Evolutionary conservation across 2,113 vertebrate genomes (phyloP).

Genomic region (Ancistrus triradiatus): DNA sequence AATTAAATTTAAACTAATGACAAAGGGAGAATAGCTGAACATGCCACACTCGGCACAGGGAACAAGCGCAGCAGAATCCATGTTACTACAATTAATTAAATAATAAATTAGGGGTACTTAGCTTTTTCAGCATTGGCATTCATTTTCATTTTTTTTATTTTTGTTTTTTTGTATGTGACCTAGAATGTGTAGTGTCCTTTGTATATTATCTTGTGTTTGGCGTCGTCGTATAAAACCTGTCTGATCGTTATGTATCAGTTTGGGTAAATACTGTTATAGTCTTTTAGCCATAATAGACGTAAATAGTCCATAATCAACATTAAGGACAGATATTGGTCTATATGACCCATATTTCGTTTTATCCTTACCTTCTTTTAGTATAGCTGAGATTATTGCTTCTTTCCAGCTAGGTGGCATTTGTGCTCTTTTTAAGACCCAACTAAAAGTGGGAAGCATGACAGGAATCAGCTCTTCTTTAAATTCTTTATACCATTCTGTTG

Average conservation of each 20-base stretch:
- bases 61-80: no score
- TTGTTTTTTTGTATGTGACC: no score
- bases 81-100: no score
- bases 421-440: background rate
- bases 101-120: no score
- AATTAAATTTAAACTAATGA: no score
- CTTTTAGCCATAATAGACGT: background rate
- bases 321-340: background rate
- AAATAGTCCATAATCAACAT: background rate
- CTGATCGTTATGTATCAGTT: background rate
- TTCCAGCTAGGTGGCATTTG: background rate
- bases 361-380: slow-evolving; percentile 1
- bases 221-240: background rate
- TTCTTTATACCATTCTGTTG: no score
- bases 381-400: background rate
- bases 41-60: no score
- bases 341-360: background rate
- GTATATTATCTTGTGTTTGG: background rate
- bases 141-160: background rate
- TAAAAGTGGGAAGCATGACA: background rate
- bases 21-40: no score
- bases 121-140: no score
- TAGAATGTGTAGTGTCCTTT: background rate
- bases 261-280: background rate
- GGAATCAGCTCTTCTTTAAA: no score